Conservation (phyloP, 2,113 vertebrate species). For the Urocitellus parryii region DNA sequence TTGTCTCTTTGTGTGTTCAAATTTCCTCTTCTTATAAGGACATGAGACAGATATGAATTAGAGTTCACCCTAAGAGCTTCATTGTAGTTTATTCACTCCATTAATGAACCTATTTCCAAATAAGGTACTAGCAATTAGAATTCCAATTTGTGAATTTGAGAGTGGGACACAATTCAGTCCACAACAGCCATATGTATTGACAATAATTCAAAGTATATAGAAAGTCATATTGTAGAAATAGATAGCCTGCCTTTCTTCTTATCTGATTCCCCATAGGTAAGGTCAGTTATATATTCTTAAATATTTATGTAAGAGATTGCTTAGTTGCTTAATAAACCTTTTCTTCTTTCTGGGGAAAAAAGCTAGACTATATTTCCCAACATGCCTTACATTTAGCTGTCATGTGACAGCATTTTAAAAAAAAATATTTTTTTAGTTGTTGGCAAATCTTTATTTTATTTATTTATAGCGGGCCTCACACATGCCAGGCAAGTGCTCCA, state of each 20-base stretch:
- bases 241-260: neutral
- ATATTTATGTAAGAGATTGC: neutral
- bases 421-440: no score
- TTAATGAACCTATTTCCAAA: neutral
- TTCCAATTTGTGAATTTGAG: neutral
- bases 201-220: constrained; percentile 15
- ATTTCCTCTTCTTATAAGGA: neutral
- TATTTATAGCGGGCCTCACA: no score
- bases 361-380: neutral
- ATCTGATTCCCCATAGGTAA: neutral
- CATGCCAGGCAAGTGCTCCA: no score
- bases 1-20: neutral
- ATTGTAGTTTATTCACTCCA: neutral
- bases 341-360: neutral
- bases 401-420: neutral
- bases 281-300: neutral
- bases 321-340: neutral
- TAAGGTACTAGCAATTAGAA: neutral
- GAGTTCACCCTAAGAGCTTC: neutral
- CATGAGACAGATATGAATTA: neutral
- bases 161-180: neutral
- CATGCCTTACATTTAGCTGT: neutral
- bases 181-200: neutral
- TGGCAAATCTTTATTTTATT: no score
- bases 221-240: neutral